phyloP scores from a whole-genome alignment of 2,888 invertebrate genomes.

The Ypsolopha scabrella region DNA sequence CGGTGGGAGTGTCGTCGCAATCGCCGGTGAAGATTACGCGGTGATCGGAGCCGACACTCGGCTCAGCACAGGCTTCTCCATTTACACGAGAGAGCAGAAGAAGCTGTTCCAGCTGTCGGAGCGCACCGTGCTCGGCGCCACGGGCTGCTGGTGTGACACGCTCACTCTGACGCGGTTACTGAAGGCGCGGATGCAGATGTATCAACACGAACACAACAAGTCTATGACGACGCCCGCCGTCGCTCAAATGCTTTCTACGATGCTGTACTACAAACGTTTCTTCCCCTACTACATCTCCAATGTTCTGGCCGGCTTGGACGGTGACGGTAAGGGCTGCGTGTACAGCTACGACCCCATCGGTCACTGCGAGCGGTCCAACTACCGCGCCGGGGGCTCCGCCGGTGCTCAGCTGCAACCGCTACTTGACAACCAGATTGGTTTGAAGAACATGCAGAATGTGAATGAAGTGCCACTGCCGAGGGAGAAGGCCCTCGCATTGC shows the following conservation, averaged over 20 bases:
- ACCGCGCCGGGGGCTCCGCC: slow-evolving; percentile 92
- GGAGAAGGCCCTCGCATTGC: slow-evolving; percentile 85
- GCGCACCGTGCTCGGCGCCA: slow-evolving; percentile 90
- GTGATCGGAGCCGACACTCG: slow-evolving; percentile 97
- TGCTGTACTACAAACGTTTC: slow-evolving; percentile 96
- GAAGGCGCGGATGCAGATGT: slow-evolving; percentile 92
- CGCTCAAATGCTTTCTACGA: slow-evolving; percentile 95
- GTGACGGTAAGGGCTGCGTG: slow-evolving; percentile 93
- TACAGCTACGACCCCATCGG: slow-evolving; percentile 99
- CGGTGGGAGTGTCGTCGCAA: slow-evolving; percentile 91
- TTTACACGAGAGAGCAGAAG: slow-evolving; percentile 89
- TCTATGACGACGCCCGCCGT: slow-evolving; percentile 92
- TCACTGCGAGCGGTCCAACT: slow-evolving; percentile 87
- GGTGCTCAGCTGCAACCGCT: slow-evolving; percentile 93
- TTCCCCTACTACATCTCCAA: slow-evolving; percentile 99
- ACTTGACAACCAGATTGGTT: slow-evolving; percentile 95
- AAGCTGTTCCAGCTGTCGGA: slow-evolving; percentile 88
- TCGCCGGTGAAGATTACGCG: slow-evolving; percentile 95
- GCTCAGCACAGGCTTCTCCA: slow-evolving; percentile 90
- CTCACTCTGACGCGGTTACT: slow-evolving; percentile 88
- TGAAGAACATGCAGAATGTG: slow-evolving; percentile 86
- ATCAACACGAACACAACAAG: slow-evolving; percentile 93
- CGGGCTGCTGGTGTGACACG: slow-evolving; percentile 98
- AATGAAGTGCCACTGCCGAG: slow-evolving; percentile 73
- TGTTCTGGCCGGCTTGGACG: slow-evolving; percentile 93